A percentile compares a stretch with the other conserved stretches of the same genome.
Conservation (phyloP, 2,888 invertebrate genomes). For the Griposia aprilina region DNA sequence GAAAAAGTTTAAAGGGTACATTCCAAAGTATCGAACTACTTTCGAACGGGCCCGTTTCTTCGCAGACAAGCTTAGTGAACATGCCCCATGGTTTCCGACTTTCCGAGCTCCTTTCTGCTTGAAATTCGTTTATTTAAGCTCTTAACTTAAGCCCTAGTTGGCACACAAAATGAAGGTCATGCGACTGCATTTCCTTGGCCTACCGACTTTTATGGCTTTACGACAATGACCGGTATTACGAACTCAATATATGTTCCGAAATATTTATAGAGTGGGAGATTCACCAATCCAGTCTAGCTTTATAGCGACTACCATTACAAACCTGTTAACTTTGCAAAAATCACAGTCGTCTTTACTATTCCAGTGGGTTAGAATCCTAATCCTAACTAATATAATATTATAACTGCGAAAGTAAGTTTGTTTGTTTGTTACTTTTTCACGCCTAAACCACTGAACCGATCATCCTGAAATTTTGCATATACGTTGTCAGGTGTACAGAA, state of each 20-base stretch:
- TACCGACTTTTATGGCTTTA: slow-evolving; percentile 30
- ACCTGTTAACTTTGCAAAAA: too few species aligned
- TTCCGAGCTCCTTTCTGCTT: neutral
- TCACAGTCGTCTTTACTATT: neutral
- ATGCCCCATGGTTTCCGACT: neutral
- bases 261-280: slow-evolving; percentile 9
- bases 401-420: too few species aligned
- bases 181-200: slow-evolving; percentile 38
- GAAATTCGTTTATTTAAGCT: slow-evolving; percentile 15
- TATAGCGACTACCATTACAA: neutral
- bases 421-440: too few species aligned
- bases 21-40: too few species aligned
- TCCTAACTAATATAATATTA: too few species aligned
- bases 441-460: too few species aligned
- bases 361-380: neutral
- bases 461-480: too few species aligned
- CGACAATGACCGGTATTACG: slow-evolving; percentile 29
- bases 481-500: too few species aligned
- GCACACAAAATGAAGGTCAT: slow-evolving; percentile 33
- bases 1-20: too few species aligned
- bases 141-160: slow-evolving; percentile 18
- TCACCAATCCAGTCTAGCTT: neutral
- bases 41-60: too few species aligned
- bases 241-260: neutral
- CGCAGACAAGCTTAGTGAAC: too few species aligned